These are phyloP conservation scores for Diadema setosum DNA, from an alignment of 35 echinoderm and acorn worm genomes.

Conservation along the genomic window DNA sequence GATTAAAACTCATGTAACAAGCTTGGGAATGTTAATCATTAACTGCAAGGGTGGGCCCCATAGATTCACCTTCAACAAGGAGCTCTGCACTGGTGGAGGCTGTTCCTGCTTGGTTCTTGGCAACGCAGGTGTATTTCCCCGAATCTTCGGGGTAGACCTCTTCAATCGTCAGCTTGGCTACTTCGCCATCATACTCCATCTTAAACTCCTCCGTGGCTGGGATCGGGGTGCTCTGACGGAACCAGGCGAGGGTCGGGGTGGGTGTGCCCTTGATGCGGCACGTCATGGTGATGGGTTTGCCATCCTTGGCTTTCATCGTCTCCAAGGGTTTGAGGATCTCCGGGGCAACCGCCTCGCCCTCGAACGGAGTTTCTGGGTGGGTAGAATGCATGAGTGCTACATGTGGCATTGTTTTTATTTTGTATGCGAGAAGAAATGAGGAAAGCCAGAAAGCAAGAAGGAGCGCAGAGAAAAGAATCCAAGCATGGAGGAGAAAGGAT, in stretches of 20 bases:
- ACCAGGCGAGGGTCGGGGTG: slow-evolving; percentile 89
- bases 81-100: slow-evolving; percentile 84
- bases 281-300: slow-evolving; percentile 58
- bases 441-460: no score
- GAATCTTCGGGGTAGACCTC: slow-evolving; percentile 96
- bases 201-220: slow-evolving; percentile 85
- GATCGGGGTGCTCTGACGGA: slow-evolving; percentile 93
- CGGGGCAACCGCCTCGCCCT: slow-evolving; percentile 66
- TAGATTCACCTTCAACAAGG: slow-evolving; percentile 81
- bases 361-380: slow-evolving; percentile 46
- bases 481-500: neutral
- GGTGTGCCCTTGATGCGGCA: slow-evolving; percentile 86
- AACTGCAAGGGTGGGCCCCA: no score
- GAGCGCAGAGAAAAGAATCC: no score
- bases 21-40: no score
- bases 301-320: slow-evolving; percentile 79
- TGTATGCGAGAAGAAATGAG: neutral
- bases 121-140: slow-evolving; percentile 96
- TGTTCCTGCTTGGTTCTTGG: slow-evolving; percentile 87
- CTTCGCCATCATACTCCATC: slow-evolving; percentile 57
- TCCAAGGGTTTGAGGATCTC: slow-evolving; percentile 66
- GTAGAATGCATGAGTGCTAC: slow-evolving; percentile 7
- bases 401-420: neutral
- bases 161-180: slow-evolving; percentile 55
- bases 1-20: no score